Percentiles rank a stretch among this genome's conserved stretches.
These are phyloP conservation scores for Acanthosepion lycidas DNA, from an alignment of 2,888 invertebrate genomes.

Conservation along the genomic window DNA sequence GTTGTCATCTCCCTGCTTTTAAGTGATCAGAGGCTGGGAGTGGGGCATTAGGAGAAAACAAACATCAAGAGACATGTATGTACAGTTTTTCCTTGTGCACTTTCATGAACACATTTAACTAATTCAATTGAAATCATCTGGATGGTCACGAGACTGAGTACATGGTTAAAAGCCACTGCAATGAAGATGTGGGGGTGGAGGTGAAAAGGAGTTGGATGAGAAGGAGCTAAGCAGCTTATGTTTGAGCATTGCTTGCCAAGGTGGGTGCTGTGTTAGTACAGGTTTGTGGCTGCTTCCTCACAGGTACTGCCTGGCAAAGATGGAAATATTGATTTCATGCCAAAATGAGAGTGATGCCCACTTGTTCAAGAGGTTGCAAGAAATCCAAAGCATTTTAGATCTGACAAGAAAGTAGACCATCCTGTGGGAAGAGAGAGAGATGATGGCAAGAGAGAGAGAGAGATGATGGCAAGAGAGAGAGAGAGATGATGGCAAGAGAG, in stretches of 20 bases:
- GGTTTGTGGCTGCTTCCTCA: neutral
- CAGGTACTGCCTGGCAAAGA: neutral
- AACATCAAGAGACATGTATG: constrained; percentile 8
- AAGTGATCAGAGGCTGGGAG: neutral
- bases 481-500: neutral
- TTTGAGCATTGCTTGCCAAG: neutral
- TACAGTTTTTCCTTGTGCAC: neutral
- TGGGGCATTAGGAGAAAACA: neutral
- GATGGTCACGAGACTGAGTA: constrained; percentile 9
- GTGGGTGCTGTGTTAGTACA: neutral
- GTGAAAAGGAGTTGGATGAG: neutral
- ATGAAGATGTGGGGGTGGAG: neutral
- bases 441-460: neutral
- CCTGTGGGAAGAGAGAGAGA: neutral
- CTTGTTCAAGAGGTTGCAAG: neutral
- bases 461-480: no score
- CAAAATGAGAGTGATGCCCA: constrained; percentile 33
- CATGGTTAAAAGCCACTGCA: neutral
- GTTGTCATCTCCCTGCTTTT: neutral
- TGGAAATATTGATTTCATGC: constrained; percentile 33
- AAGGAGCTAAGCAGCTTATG: neutral
- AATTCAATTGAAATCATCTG: constrained; percentile 33
- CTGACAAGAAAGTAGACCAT: constrained; percentile 2
- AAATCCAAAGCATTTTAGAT: constrained; percentile 21
- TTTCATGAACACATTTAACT: constrained; percentile 7